Evolutionary conservation across 2,888 invertebrate species (phyloP), one percentile per base, ranked within the genome.

Genomic region (Spisula subtruncata): DNA sequence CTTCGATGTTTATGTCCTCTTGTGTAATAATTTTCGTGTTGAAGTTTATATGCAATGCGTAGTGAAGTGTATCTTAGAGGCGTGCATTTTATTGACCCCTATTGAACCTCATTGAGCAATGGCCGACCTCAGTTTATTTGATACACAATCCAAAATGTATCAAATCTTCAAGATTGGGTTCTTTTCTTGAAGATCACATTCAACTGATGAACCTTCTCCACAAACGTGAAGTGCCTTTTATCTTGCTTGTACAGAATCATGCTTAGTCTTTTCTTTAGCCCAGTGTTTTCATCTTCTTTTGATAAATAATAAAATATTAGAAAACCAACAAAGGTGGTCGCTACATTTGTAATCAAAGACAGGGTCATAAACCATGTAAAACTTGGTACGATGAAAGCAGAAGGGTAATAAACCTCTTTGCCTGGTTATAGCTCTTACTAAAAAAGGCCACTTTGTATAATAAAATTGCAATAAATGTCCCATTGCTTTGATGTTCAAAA

Each of bases 381-480:
- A 85, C 81, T 85, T 71, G 51, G 29, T 83, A 79, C 85, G 82
- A 89, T 83, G 89, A 89, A 86, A 89, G 83, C 85, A 86, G 86
- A 46, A n/a, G 20, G 66, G 83, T 54, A 29, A 86, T 89, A 85
- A 89, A 88, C 82, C 81, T 85, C 71, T 75, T 82, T 89, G 89
- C 89, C 75, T 89, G 89, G 75, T 82, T 81, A 79, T 89, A 60
- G 79, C 75, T 89, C 82, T 79, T 86, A 81, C 85, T 84, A 51
- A 83, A 85, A 88, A 87, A 87, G 83, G 86, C 86, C 86, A 51
- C 71, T 85, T 71, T 20, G 25, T 54, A 66, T 86, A 80, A 83
- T 89, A 89, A 89, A 89, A 84, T n/a, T 46, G 90, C 56, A 84
- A 82, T 90, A 90, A 90, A 90, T 84, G 90, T 81, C 87, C 87